phyloP scores from a whole-genome alignment of 1,140 invertebrate genomes.

The Drosophila pruinosa region DNA sequence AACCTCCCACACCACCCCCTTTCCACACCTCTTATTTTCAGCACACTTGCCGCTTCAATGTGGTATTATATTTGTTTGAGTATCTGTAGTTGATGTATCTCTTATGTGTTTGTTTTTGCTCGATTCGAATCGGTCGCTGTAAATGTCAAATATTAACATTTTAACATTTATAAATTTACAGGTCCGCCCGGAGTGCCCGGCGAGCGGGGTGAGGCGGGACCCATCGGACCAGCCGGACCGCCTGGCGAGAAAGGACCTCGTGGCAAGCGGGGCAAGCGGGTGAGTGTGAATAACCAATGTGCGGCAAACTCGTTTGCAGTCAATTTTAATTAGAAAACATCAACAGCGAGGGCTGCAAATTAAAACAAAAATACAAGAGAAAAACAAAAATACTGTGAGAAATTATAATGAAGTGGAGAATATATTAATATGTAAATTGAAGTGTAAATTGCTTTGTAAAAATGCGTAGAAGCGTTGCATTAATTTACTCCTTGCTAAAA shows the following conservation, averaged over 20 bases:
- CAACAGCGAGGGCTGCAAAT: conserved; percentile 48
- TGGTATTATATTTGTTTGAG: conserved; percentile 2
- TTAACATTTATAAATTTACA: conserved; percentile 53
- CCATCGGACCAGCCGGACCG: conserved; percentile 92
- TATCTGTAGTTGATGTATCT: conserved; percentile 20
- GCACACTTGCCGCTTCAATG: conserved; percentile 48
- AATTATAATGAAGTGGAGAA: conserved; percentile 30
- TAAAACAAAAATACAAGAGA: conserved; percentile 20
- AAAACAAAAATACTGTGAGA: conserved; percentile 7
- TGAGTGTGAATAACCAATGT: conserved; percentile 81
- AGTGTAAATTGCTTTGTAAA: conserved; percentile 58
- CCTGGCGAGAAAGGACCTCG: conserved; percentile 86
- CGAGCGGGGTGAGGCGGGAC: conserved; percentile 92
- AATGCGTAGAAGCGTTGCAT: conserved; percentile 58
- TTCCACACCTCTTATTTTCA: conserved; percentile 52
- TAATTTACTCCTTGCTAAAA: conserved; percentile 53
- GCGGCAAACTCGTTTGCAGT: conserved; percentile 63
- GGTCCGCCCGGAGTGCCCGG: conserved; percentile 91
- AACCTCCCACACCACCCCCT: conserved; percentile 23
- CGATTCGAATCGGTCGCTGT: conserved; percentile 63
- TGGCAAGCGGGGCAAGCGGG: conserved; percentile 90
- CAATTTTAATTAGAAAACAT: conserved; percentile 70
- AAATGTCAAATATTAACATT: conserved; percentile 61
- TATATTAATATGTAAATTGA: conserved; percentile 76
- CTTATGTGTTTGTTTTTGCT: conserved; percentile 42